Evolutionary conservation across 2,113 vertebrate species (phyloP), one percentile per base, ranked within the genome.

Genomic region (Tor tambroides): DNA sequence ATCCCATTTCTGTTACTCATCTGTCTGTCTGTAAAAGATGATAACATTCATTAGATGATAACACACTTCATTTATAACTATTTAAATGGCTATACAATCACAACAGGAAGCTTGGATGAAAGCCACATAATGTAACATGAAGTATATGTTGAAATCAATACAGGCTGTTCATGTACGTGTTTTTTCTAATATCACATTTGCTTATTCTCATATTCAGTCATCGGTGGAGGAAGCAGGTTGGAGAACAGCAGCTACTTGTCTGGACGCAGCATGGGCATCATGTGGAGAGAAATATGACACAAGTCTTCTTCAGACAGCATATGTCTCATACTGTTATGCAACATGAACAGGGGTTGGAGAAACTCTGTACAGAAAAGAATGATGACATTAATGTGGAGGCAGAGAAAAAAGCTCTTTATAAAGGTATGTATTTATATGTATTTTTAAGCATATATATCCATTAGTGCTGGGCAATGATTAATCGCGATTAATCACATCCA

Each of bases 281-380:
- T 35, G 63, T 19, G 19, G 43, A 83, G 80, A 71, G 63, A 71
- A 83, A 80, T 74, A 80, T 80, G 65, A 80, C 65, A 72, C 77
- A 63, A 76, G 32, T 26, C 77, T 80, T 86, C 84, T 43, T 85
- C 84, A 79, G 32, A 63, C 84, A 54, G 26, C 84, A 85, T 85
- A 85, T 79, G 84, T 77, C 30, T 76, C 30, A 69, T 38, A 69
- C 61, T 71, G 76, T 67, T 56, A 61, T 30, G 32, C 77, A 80
- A 80, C 76, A 79, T 59, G 26, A 49, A 59, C 41, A 12, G 41
- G 59, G 59, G 15, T 0, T 61, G 28, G 71, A 38, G 7, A 85
- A 75, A 21, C 5, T 23, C 26, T 61, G 11, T 11, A n/a, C 30
- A 72, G n/a, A 46, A 67, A 43, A 51, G 41, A 85, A 67, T 30